phyloP scores from a whole-genome alignment of 2,113 vertebrate species.

The Lanius ludovicianus region DNA sequence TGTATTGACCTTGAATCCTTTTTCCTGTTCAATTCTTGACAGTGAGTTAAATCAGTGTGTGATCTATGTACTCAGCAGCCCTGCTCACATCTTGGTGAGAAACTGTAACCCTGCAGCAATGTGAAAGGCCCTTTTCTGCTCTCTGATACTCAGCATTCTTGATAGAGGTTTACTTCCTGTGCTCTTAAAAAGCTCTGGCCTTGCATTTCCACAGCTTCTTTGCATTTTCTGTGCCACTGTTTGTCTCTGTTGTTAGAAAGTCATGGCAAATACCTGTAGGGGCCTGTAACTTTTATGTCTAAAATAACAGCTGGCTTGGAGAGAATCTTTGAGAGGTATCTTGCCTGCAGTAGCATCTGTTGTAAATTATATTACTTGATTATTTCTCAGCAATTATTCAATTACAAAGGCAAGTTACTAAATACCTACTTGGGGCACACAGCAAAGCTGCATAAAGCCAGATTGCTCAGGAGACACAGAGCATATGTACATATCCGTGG shows the following conservation, averaged over 20 bases:
- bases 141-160: neutral
- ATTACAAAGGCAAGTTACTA: neutral
- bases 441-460: neutral
- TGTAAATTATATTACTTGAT: neutral
- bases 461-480: neutral
- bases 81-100: neutral
- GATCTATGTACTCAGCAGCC: neutral
- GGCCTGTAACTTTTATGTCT: neutral
- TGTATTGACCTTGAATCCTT: neutral
- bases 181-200: neutral
- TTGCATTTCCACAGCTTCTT: neutral
- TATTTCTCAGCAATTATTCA: neutral
- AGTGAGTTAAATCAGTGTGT: neutral
- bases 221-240: neutral
- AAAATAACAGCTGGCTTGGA: neutral
- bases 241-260: neutral
- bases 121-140: neutral
- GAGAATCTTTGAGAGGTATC: neutral
- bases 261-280: neutral
- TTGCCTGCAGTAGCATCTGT: neutral
- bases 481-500: accelerated
- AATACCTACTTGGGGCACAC: neutral
- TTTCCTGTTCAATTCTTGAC: neutral
- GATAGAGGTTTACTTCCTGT: neutral
- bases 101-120: neutral